A percentile compares a stretch with the other conserved stretches of the same genome.
These are phyloP conservation scores for Poeciliopsis paucimaculata DNA, from an alignment of 2,797 vertebrate species.

Conservation along the genomic window DNA sequence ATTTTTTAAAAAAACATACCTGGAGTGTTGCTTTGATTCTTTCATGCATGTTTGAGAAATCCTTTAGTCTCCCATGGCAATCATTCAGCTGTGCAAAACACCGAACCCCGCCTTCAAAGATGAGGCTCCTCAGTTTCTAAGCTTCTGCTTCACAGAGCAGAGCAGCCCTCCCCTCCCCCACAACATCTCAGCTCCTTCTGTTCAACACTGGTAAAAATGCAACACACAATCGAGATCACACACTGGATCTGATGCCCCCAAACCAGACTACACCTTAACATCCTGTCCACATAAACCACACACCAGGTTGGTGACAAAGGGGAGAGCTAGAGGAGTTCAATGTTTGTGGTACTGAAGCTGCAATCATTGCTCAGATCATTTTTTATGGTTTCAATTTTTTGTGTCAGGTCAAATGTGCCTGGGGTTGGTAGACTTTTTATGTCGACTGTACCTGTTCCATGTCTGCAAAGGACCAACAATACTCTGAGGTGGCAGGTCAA, in stretches of 20 bases:
- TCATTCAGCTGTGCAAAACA: too few species aligned
- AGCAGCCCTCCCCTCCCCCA: too few species aligned
- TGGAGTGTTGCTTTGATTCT: too few species aligned
- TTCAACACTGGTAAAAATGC: not conserved
- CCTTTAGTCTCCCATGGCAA: too few species aligned
- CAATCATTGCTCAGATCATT: not conserved
- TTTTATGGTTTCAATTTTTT: not conserved
- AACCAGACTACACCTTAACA: not conserved
- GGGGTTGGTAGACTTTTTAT: not conserved
- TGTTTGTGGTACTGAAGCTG: not conserved
- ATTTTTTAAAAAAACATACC: too few species aligned
- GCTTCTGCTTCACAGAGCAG: too few species aligned
- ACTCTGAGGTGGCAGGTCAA: conserved; percentile 55
- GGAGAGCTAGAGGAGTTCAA: not conserved
- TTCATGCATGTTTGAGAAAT: too few species aligned
- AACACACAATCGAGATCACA: too few species aligned
- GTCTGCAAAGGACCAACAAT: not conserved
- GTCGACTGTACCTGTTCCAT: not conserved
- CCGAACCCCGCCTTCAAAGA: too few species aligned
- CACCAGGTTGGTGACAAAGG: not conserved
- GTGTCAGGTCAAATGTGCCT: not conserved
- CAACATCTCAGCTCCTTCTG: too few species aligned
- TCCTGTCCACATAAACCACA: not conserved
- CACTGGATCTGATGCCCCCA: not conserved
- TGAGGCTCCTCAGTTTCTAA: too few species aligned